Base-by-base conservation (phyloP, 2,113 vertebrate species). In the Bostrychus sinensis region DNA sequence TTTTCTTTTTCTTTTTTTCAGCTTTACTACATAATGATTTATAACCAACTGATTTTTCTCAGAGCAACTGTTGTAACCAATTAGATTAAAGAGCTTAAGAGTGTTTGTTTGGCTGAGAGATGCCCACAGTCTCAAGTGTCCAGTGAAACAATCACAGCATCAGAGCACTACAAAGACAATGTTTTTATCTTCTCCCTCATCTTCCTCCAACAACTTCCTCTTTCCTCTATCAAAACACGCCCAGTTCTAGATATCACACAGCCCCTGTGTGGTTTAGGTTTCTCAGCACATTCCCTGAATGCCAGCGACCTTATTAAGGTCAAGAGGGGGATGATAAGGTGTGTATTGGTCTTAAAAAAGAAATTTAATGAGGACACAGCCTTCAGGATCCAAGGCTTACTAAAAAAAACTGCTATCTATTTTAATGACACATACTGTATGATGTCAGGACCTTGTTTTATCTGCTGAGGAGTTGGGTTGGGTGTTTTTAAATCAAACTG, bases 281-380 rank as follows among this genome's bases (percentile, higher is more conserved):
- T 25, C 76, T 75, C 72, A 41, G 72, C 62, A 75, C 75, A 88
- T 91, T 90, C 80, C 66, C 68, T 45, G 68, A 75, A 88, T 88
- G 77, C 81, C 86, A 81, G 42, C 66, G 23, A 46, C 38, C 11
- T 76, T 8, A 76, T 82, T 77, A 69, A 80, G 66, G 75, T 80
- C 72, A 77, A 53, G 0, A 58, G 70, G 39, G 57, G 60, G 55
- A 72, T 25, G 61, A 37, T 78, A 56, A 66, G 1, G 6, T 7
- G 30, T 10, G 22, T 25, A 16, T 19, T 48, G 17, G 39, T 25
- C 46, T 59, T 41, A 20, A 14, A 4, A 16, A 14, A 6, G 48
- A 48, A 59, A 70, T 46, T 56, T 19, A 53, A 22, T 41, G 7
- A 66, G 32, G 20, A 66, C 60, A 51, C 17, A 38, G 17, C 41